These are phyloP conservation scores for Brenthis ino DNA, from an alignment of 2,888 invertebrate genomes.

Conservation along the genomic window DNA sequence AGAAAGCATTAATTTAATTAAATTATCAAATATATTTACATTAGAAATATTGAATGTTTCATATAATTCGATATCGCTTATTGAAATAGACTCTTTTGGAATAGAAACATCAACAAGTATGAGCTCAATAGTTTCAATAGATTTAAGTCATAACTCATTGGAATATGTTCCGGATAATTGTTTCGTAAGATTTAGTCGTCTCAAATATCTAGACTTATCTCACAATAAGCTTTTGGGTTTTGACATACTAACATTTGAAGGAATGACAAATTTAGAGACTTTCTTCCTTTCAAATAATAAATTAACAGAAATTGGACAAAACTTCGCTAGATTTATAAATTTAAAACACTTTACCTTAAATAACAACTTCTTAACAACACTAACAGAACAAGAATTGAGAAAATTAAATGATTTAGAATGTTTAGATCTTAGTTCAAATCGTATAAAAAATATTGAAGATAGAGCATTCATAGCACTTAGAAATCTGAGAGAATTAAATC, in stretches of 20 bases:
- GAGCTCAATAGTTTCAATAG: slow-evolving; percentile 20
- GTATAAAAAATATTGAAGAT: slow-evolving; percentile 27
- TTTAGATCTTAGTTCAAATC: slow-evolving; percentile 30
- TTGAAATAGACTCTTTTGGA: slow-evolving; percentile 5
- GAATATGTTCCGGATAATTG: slow-evolving; percentile 27
- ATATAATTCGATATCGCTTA: slow-evolving; percentile 27
- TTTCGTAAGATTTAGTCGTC: slow-evolving; percentile 20
- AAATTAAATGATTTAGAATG: slow-evolving; percentile 20
- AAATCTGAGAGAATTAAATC: slow-evolving; percentile 28
- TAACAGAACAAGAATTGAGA: slow-evolving; percentile 26
- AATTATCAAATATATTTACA: slow-evolving; percentile 7
- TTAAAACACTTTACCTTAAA: slow-evolving; percentile 27
- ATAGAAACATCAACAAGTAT: neutral
- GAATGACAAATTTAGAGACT: slow-evolving; percentile 24
- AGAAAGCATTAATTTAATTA: slow-evolving; percentile 22
- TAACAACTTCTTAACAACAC: slow-evolving; percentile 24
- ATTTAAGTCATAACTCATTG: slow-evolving; percentile 33
- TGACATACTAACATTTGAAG: slow-evolving; percentile 35
- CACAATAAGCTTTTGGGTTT: slow-evolving; percentile 25
- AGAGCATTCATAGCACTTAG: slow-evolving; percentile 9
- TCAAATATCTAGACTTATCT: slow-evolving; percentile 33
- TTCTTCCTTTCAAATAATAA: slow-evolving; percentile 30
- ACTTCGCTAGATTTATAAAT: slow-evolving; percentile 32
- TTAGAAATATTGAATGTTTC: slow-evolving; percentile 27
- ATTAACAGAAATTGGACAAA: slow-evolving; percentile 30